Evolutionary conservation across 2,113 vertebrate genomes (phyloP).

Genomic region (Ceyx cyanopectus): DNA sequence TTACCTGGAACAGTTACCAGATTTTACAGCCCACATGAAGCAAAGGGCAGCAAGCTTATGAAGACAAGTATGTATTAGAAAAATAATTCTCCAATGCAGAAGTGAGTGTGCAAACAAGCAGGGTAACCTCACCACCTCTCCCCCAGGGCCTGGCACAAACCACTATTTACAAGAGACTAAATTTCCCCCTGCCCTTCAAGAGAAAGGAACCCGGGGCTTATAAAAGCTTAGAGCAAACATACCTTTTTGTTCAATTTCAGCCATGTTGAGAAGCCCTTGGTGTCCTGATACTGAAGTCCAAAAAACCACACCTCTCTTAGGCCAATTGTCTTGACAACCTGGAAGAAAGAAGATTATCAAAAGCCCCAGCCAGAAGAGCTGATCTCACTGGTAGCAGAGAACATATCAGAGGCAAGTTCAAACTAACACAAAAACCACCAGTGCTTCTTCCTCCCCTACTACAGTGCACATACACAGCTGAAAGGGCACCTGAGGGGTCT

Average conservation of each 20-base stretch:
- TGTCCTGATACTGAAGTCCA: constrained; percentile 97
- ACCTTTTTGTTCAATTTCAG: constrained; percentile 99
- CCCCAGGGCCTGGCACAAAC: neutral
- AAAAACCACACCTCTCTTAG: constrained; percentile 98
- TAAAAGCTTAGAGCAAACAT: neutral
- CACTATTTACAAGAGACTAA: neutral
- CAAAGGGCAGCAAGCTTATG: neutral
- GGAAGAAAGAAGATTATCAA: neutral
- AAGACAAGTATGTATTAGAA: neutral
- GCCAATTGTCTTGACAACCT: constrained; percentile 99
- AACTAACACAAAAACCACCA: neutral
- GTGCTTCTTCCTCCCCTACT: neutral
- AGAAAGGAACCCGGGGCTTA: neutral
- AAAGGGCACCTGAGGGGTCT: neutral
- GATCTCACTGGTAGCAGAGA: neutral
- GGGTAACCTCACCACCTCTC: neutral
- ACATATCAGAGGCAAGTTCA: neutral
- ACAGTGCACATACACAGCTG: neutral
- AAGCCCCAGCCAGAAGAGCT: fast-evolving
- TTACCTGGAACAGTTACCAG: constrained; percentile 82
- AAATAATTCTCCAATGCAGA: neutral
- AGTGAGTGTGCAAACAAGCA: neutral
- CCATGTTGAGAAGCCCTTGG: constrained; percentile 97
- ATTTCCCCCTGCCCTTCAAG: neutral
- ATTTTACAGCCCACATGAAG: neutral